Base-by-base conservation (phyloP, 1,140 invertebrate species). In the Drosophila sproati region DNA sequence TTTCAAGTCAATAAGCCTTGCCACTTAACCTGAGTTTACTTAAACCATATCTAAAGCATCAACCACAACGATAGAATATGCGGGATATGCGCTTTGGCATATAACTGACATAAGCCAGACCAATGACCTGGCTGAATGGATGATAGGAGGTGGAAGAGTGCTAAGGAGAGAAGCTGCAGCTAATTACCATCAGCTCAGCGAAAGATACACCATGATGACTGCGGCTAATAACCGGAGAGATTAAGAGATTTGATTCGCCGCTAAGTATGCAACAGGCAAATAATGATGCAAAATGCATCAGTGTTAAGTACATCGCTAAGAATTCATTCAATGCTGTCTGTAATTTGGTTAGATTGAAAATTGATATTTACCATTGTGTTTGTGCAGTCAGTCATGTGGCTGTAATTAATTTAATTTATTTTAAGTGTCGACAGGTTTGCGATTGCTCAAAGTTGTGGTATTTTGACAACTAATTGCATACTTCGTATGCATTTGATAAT, bases 131-230 rank as follows among this genome's bases (percentile, higher is more conserved):
- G 12, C 8, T 31, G 10, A 20, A 20, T 20, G 0, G 34, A 4
- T 0, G 37, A 41, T 7, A 2, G 6, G 8, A n/a, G 28, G 0
- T 10, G 4, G n/a, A 12, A 34, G 28, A 2, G 32, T 8, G n/a
- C 4, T 10, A 20, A 37, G 3, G 32, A 35, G 51, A 39, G 4
- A 79, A 77, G 77, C 83, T 88, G 61, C 72, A 72, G 82, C 80
- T 87, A 87, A 87, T 87, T 88, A 87, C 62, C 62, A 5, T 68
- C 28, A 70, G 59, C 60, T 70, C 67, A 67, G 67, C 66, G 57
- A 55, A 72, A 67, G 56, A 60, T 57, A 67, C 39, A 57, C 20
- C 60, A 66, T 80, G 80, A 89, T 83, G 69, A 80, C 47, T 71
- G 69, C 63, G 72, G 73, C 81, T 82, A 82, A 82, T 80, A 80